Base-by-base conservation (phyloP, 2,113 vertebrate species). In the Corythaixoides concolor region DNA sequence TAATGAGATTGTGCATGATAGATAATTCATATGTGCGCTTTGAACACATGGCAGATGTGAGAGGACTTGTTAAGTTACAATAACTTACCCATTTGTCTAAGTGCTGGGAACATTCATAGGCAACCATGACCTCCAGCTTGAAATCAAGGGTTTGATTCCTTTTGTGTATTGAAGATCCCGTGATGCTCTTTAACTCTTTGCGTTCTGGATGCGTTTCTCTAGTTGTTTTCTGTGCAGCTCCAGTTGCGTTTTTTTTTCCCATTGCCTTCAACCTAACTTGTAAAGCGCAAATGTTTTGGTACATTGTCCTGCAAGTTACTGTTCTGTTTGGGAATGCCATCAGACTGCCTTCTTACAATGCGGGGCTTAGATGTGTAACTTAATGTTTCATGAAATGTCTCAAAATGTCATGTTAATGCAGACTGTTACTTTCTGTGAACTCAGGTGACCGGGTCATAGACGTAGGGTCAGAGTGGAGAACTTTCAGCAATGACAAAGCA, bases 401-500 rank as follows among this genome's bases (percentile, higher is more conserved):
- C 12, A 33, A 24, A 45, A 15, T 2, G 1, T 19, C 52, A 28
- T 11, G 49, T 53, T 78, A 78, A 85, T 47, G 50, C 56, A 79
- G n/a, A 39, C 47, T 73, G 0, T 82, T 91, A 20, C n/a, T 89
- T 77, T 95, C 64, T 97, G 39, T 95, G 72, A 68, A 77, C 64
- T 62, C 97, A 99, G 99, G 99, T 97, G 99, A 99, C 95, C 98
- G 99, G 15, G 99, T 99, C 64, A 99, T 99, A 5, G 99, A 99
- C 2, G 99, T 99, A 9, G 99, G 99, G 37, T 99, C 99, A 5
- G 99, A 99, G 93, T 99, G 99, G 99, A 99, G 99, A 97, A 99
- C 99, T 21, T 99, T 99, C 97, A 99, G 99, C 93, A 99, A 99
- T 62, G 99, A 99, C 97, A 99, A 99, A 98, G 99, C 99, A 90